Base-by-base conservation (phyloP, 2,797 vertebrate species). In the Gymnoscopelus microlampas region DNA sequence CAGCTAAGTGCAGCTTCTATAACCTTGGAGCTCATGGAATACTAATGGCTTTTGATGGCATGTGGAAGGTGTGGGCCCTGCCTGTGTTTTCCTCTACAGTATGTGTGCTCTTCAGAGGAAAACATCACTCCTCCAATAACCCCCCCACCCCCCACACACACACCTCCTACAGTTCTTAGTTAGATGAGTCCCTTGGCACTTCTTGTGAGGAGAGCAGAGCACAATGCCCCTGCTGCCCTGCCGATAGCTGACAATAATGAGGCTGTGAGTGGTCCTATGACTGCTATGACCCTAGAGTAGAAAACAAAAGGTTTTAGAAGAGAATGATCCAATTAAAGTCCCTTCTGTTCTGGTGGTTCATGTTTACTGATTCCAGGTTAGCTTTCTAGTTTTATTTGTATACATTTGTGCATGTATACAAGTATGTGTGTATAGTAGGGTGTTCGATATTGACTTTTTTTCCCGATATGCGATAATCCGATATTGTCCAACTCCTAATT, bases 41-140 rank as follows among this genome's bases (percentile, higher is more conserved):
- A 85, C 88, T 88, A 90, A 94, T 92, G 76, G 70, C 29, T 78
- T 90, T 66, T 88, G 82, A 90, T 86, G 69, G 71, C 65, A 54
- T 68, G 76, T 67, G 76, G 87, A 68, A 66, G 53, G 69, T 44
- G 39, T 10, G 39, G 1, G 9, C 39, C 65, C 78, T 68, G 69
- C 75, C 57, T 73, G 71, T 85, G 79, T 83, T 77, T 86, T 80
- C 77, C 19, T 73, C 8, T 44, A 44, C 39, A 9, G 39, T 44
- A 44, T 10, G 60, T 61, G 74, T 71, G 70, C 66, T 78, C 55
- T 23, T 75, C 58, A 19, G 24, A 60, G 47, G 64, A 78, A 82
- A 78, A 71, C 62, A 63, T 32, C 59, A 44, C 44, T 3, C 53
- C 58, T 14, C 44, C 39, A 3, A 44, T 44, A 44, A 44, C 50